Base-by-base conservation (phyloP, 1,140 invertebrate genomes). In the Centruroides vittatus region DNA sequence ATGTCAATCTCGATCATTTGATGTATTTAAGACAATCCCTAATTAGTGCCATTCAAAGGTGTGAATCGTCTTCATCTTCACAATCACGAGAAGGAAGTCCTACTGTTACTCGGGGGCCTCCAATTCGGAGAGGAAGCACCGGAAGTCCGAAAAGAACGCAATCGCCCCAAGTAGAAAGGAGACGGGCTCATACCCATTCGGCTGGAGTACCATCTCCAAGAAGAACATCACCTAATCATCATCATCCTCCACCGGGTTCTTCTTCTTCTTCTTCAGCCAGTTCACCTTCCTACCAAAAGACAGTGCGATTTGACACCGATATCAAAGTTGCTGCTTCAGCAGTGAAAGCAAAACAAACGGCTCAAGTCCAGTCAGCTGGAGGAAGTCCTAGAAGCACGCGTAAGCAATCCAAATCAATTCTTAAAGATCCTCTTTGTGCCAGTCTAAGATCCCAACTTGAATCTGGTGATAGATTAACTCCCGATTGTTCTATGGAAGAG, bases 1-100 rank as follows among this genome's bases (percentile, higher is more conserved):
- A 70, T 47, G 66, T 68, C 46, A 68, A 72, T 49, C 58, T 73
- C 0, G 72, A 73, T 50, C 72, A 74, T 58, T 63, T 74, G 35
- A 67, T 71, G 61, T 67, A 70, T 34, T 63, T 74, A 9, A 56
- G 73, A 23, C 70, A 73, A 54, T 67, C 71, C 4, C 57, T 74
- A 11, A 60, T 74, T 5, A 72, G 66, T 60, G 73, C 72, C 23
- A 71, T 73, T 52, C 66, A 70, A 49, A 68, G 68, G 35, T 72
- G 70, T 55, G 70, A 72, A 63, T 60, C 59, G 23, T 53, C 56
- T 5, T 62, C 49, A 53, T 35, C 56, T 12, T 41, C 41, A 6
- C 41, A 41, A 41, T 41, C 41, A 6, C 41, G 41, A 41, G 51
- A 53, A 53, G 35, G 46, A 7, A 13, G n/a, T 48, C 23, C 54